Evolutionary conservation across 2,888 invertebrate genomes (phyloP).

Genomic region (Microplitis deprimator): DNA sequence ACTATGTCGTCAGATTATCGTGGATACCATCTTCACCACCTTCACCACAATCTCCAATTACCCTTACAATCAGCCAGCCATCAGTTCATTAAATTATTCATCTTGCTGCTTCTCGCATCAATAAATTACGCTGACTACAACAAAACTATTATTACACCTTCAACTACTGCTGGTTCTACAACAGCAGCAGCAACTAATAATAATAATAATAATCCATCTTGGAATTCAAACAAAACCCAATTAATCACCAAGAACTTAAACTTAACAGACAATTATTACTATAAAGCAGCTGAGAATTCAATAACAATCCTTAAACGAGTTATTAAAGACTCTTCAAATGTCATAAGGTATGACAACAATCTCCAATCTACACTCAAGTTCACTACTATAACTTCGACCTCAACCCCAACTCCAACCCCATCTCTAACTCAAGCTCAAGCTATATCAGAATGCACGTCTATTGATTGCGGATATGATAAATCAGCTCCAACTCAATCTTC

Average conservation of each 20-base stretch:
- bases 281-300: neutral
- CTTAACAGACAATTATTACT: neutral
- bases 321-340: neutral
- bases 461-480: neutral
- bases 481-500: neutral
- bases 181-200: neutral
- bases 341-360: too few relatives aligned
- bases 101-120: neutral
- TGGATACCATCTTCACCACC: constrained; percentile 60
- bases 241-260: neutral
- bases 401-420: too few relatives aligned
- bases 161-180: neutral
- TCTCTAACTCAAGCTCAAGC: neutral
- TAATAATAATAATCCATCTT: neutral
- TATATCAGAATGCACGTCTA: neutral
- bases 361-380: too few relatives aligned
- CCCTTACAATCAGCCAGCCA: constrained; percentile 47
- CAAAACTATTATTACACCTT: neutral
- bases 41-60: constrained; percentile 63
- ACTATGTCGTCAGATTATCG: constrained; percentile 67
- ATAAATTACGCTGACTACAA: neutral
- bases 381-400: too few relatives aligned
- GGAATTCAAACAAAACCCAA: neutral
- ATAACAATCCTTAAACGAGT: neutral
- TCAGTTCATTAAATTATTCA: constrained; percentile 31